Conservation (phyloP, 2,888 invertebrate species). For the Cephus rjabovi region DNA sequence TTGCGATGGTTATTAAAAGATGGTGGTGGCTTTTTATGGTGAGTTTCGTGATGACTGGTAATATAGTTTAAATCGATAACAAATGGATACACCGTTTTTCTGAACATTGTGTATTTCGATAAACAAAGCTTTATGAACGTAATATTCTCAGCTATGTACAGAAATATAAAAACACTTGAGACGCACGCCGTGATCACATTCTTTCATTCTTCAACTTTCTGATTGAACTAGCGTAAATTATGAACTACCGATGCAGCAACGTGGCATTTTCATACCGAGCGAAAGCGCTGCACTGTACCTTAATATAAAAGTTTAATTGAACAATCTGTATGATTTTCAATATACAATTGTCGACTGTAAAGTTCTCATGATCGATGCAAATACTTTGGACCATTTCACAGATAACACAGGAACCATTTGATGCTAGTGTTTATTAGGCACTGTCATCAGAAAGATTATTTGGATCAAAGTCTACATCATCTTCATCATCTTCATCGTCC, state of each 20-base stretch:
- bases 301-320: background rate
- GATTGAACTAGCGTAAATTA: background rate
- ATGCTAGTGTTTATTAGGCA: conserved; percentile 38
- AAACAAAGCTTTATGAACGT: conserved; percentile 53
- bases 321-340: background rate
- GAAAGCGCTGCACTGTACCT: background rate
- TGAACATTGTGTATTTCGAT: conserved; percentile 35
- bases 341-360: background rate
- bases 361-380: background rate
- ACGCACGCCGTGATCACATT: background rate
- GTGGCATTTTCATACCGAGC: background rate
- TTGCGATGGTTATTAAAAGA: background rate
- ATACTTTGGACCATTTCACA: background rate
- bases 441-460: conserved; percentile 54
- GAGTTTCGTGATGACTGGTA: background rate
- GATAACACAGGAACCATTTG: background rate
- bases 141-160: conserved; percentile 28
- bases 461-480: conserved; percentile 73
- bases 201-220: background rate
- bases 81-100: background rate
- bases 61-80: background rate
- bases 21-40: background rate
- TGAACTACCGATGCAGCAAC: background rate
- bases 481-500: conserved; percentile 75
- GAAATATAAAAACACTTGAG: conserved; percentile 15